A percentile compares a stretch with the other conserved stretches of the same genome.
phyloP scores from a whole-genome alignment of 2,113 vertebrate genomes.

The Vombatus ursinus region DNA sequence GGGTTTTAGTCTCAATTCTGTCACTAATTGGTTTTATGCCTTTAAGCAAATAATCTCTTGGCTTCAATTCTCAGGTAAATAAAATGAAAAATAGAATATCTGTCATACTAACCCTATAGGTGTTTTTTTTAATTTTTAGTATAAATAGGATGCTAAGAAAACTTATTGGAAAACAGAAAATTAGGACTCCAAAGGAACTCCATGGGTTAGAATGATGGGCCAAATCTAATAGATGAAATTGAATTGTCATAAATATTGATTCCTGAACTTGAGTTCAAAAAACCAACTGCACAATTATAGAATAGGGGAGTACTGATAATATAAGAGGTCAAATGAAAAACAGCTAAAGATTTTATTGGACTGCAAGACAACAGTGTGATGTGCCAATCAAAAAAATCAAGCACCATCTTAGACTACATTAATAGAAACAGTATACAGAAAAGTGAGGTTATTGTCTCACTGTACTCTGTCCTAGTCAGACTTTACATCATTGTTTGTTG shows the following conservation, averaged over 20 bases:
- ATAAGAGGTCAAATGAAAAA: background rate
- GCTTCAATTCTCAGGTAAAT: background rate
- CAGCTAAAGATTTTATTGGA: background rate
- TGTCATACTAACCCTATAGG: background rate
- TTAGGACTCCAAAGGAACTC: background rate
- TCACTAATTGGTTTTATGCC: background rate
- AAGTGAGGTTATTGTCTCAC: background rate
- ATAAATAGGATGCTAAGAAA: background rate
- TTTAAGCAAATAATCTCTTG: background rate
- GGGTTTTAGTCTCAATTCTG: background rate
- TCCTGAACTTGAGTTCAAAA: background rate
- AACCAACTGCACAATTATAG: background rate
- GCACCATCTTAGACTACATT: background rate
- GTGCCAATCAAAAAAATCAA: background rate
- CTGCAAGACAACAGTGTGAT: background rate
- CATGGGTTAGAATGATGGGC: background rate
- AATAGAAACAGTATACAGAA: background rate
- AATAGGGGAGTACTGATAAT: background rate
- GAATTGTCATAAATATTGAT: background rate
- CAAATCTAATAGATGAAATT: background rate
- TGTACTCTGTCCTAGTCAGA: background rate
- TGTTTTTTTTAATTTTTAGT: background rate
- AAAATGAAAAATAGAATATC: conserved; percentile 6
- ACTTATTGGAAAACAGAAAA: background rate
- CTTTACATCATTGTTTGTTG: background rate